Conservation (phyloP, 1,140 invertebrate species). For the Ctenoplectra terminalis region DNA sequence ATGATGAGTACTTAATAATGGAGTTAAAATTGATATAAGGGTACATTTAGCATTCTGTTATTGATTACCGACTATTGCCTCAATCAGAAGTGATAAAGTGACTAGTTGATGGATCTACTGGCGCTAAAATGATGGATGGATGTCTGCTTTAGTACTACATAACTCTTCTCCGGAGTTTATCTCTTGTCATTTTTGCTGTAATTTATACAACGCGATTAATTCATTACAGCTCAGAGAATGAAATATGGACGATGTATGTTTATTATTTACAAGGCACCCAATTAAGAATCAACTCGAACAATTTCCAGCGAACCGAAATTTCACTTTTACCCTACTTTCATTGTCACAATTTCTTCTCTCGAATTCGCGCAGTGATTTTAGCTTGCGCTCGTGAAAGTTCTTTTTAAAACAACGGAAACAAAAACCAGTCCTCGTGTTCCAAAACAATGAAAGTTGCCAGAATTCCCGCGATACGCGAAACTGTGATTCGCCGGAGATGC, state of each 20-base stretch:
- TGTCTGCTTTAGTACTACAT: no score
- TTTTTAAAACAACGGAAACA: no score
- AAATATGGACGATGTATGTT: neutral
- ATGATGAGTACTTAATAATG: no score
- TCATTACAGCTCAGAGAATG: neutral
- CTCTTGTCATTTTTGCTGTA: neutral
- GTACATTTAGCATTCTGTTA: no score
- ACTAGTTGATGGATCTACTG: no score
- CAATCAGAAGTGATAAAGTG: no score
- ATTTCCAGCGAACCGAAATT: neutral
- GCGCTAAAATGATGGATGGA: no score
- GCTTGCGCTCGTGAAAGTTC: neutral
- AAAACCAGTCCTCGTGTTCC: neutral
- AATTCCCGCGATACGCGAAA: neutral
- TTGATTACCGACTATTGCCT: no score
- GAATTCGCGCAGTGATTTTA: neutral
- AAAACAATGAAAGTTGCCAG: neutral
- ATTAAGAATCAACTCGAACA: neutral
- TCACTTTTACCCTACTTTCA: constrained; percentile 26
- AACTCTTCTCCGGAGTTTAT: no score
- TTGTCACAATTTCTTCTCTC: neutral
- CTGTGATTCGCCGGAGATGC: neutral
- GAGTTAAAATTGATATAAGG: no score
- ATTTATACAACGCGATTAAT: neutral
- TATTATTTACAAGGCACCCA: constrained; percentile 5